Percentiles rank a stretch among this genome's conserved stretches.
Evolutionary conservation across 2,888 invertebrate species (phyloP).

Genomic region (Harpagoxenus sublaevis): DNA sequence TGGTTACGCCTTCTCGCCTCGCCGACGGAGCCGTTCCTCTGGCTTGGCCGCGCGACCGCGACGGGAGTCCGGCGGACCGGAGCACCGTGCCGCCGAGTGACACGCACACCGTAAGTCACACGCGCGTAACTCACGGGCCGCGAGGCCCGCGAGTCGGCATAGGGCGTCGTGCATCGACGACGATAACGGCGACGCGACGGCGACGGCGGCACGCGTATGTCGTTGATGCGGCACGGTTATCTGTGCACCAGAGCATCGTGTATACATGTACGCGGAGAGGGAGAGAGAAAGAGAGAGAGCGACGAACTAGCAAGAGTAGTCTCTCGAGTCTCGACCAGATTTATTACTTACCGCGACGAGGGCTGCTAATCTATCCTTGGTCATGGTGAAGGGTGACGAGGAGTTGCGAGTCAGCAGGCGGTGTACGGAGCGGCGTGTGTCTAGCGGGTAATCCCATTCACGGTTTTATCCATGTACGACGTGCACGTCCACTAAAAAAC

Average conservation of each 20-base stretch:
- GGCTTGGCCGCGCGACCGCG: not conserved
- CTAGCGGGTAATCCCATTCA: slow-evolving; percentile 90
- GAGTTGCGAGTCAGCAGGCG: slow-evolving; percentile 80
- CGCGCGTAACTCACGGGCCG: not conserved
- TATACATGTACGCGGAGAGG: not conserved
- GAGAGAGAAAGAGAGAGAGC: not conserved
- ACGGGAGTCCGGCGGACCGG: too few species aligned
- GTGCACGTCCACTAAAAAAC: slow-evolving; percentile 89
- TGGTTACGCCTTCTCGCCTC: slow-evolving; percentile 2
- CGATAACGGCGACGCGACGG: not conserved
- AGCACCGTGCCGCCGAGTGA: not conserved
- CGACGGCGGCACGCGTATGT: not conserved
- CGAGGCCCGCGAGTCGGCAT: not conserved
- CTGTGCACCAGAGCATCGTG: slow-evolving; percentile 8
- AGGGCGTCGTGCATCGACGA: slow-evolving; percentile 4
- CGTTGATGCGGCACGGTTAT: not conserved
- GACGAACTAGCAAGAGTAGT: not conserved
- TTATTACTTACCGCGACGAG: slow-evolving; percentile 95
- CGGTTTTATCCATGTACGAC: slow-evolving; percentile 91
- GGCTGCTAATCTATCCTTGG: slow-evolving; percentile 99
- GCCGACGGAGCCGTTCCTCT: not conserved
- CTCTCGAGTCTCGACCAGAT: not conserved
- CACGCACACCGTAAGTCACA: not conserved
- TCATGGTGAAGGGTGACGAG: slow-evolving; percentile 88
- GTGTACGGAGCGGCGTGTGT: slow-evolving; percentile 81